These are phyloP conservation scores for Drosophila neoperkinsi DNA, from an alignment of 2,888 invertebrate species.

Conservation along the genomic window DNA sequence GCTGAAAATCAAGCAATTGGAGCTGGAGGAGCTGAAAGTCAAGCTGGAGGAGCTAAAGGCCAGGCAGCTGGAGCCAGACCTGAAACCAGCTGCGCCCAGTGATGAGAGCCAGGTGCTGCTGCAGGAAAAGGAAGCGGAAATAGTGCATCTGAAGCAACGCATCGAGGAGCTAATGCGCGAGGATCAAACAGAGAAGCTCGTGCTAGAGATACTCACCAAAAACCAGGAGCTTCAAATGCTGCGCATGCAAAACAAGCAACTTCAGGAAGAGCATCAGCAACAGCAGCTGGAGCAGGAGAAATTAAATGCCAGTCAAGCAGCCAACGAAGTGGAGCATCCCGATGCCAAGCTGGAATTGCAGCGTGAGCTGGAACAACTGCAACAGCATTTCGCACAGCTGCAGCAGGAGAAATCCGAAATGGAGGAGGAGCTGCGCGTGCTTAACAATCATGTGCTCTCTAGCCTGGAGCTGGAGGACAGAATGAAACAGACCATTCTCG, in stretches of 20 bases:
- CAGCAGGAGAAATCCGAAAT: conserved; percentile 80
- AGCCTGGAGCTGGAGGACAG: conserved; percentile 83
- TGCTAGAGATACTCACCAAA: conserved; percentile 83
- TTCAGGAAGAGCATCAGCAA: conserved; percentile 84
- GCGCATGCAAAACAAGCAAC: conserved; percentile 84
- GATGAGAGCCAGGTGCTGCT: conserved; percentile 76
- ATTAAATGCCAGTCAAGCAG: background rate
- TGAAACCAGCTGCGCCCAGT: conserved; percentile 24
- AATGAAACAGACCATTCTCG: conserved; percentile 80
- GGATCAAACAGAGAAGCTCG: conserved; percentile 84
- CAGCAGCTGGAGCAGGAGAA: conserved; percentile 83
- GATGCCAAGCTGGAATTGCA: background rate
- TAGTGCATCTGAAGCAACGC: conserved; percentile 82
- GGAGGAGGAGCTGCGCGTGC: conserved; percentile 84
- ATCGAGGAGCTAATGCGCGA: conserved; percentile 85
- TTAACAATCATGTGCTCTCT: conserved; percentile 84
- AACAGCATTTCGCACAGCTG: conserved; percentile 64
- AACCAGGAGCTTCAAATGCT: conserved; percentile 85
- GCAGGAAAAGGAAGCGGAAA: conserved; percentile 83
- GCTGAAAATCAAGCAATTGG: conserved; percentile 51
- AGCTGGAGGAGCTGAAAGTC: conserved; percentile 55
- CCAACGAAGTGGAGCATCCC: background rate
- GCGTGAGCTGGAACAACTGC: conserved; percentile 60
- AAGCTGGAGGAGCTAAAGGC: conserved; percentile 12
- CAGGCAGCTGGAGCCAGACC: conserved; percentile 40